Conservation (phyloP, 53 echinoderm and acorn worm species). For the Paelopatides confundens region DNA sequence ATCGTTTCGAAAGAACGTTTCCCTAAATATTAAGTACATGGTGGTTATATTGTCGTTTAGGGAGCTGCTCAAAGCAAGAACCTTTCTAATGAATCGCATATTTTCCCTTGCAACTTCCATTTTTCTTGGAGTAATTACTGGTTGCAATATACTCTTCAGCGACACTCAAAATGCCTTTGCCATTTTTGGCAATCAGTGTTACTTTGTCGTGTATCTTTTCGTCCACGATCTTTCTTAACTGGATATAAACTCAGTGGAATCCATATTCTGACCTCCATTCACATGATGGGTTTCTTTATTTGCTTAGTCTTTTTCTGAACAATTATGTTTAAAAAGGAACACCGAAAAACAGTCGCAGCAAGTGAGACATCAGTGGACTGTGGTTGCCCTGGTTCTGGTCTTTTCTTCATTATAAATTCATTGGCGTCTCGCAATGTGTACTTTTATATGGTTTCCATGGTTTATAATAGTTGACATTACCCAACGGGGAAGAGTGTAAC, state of each 20-base stretch:
- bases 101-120: slow-evolving; percentile 38
- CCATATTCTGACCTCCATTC: not conserved
- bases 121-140: slow-evolving; percentile 17
- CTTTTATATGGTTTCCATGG: not conserved
- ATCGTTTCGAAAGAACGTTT: too few relatives aligned
- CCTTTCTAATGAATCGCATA: slow-evolving; percentile 39
- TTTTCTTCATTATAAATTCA: slow-evolving; percentile 13
- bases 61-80: slow-evolving; percentile 10
- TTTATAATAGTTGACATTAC: not conserved
- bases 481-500: not conserved
- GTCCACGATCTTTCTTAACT: not conserved
- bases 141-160: not conserved
- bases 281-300: slow-evolving; percentile 4
- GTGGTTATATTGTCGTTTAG: not conserved
- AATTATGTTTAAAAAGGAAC: slow-evolving; percentile 2
- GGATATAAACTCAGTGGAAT: slow-evolving; percentile 1
- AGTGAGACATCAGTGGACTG: not conserved
- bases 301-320: not conserved
- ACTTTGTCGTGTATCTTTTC: not conserved
- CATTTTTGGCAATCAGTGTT: slow-evolving; percentile 39
- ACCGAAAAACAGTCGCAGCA: slow-evolving; percentile 20
- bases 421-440: not conserved
- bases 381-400: not conserved
- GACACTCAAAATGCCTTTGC: slow-evolving; percentile 26
- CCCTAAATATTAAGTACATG: too few relatives aligned